These are phyloP conservation scores for Porphyrio hochstetteri DNA, from an alignment of 2,113 vertebrate species.

Conservation along the genomic window DNA sequence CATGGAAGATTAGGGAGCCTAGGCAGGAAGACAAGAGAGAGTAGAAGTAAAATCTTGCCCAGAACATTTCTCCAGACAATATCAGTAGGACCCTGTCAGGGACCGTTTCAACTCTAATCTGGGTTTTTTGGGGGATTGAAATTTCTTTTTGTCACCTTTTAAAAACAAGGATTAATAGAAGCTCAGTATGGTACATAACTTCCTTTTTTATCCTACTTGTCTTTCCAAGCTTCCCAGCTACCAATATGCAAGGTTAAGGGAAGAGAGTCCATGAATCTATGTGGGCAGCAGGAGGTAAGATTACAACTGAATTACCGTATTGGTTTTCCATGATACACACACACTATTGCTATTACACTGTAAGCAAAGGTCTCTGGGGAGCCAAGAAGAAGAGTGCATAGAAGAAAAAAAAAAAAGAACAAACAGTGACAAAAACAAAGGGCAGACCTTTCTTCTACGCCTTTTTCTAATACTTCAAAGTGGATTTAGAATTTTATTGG, in stretches of 20 bases:
- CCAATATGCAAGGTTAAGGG: neutral
- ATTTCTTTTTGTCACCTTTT: neutral
- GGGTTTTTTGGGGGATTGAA: accelerated
- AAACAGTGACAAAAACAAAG: slow-evolving; percentile 18
- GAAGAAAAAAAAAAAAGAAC: neutral
- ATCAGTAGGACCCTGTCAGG: neutral
- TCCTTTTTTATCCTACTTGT: neutral
- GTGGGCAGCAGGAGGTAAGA: neutral
- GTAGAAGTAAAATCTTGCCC: neutral
- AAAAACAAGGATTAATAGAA: neutral
- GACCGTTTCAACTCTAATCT: neutral
- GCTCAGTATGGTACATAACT: neutral
- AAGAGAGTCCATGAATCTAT: neutral
- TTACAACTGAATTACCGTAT: neutral
- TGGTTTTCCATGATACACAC: neutral
- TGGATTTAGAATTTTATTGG: neutral
- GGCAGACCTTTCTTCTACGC: neutral
- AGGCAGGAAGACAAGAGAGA: neutral
- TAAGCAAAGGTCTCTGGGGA: slow-evolving; percentile 1
- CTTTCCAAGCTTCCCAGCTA: neutral
- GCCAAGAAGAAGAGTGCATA: neutral
- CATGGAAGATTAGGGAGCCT: neutral
- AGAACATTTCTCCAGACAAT: neutral
- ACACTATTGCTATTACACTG: neutral
- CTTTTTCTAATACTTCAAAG: neutral